Base-by-base conservation (phyloP, 2,113 vertebrate species). In the Manacus vitellinus region DNA sequence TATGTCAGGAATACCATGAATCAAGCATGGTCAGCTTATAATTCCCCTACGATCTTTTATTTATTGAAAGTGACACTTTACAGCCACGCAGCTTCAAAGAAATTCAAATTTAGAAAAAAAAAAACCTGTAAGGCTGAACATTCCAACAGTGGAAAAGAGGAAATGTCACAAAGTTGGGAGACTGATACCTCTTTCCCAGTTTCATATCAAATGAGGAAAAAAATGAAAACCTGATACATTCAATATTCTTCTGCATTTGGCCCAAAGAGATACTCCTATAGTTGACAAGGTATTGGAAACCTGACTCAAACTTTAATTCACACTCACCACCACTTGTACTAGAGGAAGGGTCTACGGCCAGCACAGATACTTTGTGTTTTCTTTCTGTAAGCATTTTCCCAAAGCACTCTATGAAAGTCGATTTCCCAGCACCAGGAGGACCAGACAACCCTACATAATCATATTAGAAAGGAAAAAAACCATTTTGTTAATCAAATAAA, bases 371-470 rank as follows among this genome's bases (percentile, higher is more conserved):
- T 97, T 98, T 99, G 94, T 99, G 98, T 49, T 99, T 99, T 88
- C 97, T 97, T 83, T 97, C 98, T 2, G 99, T 99, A 88, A 99
- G 97, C 99, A 99, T 99, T 91, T 99, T 99, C 49, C 99, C 99
- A 97, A 99, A 98, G 77, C 98, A 99, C 96, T 99, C 99, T 85
- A 99, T 99, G 96, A 99, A 99, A 33, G 99, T 99, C 0, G 99
- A 99, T 97, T 99, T 99, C 63, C 99, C 99, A 91, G 99, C 99
- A 94, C 99, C 99, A 22, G 99, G 99, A 58, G 99, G 99, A 55
- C 99, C 99, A 20, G 99, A 99, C 87, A 99, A 97, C 43, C 99
- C 99, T 99, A 96, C 27, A 70, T 28, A 44, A 81, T 35, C 24
- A 30, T 2, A 51, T 80, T 17, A 63, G 46, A 72, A 80, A 88